Evolutionary conservation across 2,113 vertebrate genomes (phyloP).

Genomic region (Pionites leucogaster): DNA sequence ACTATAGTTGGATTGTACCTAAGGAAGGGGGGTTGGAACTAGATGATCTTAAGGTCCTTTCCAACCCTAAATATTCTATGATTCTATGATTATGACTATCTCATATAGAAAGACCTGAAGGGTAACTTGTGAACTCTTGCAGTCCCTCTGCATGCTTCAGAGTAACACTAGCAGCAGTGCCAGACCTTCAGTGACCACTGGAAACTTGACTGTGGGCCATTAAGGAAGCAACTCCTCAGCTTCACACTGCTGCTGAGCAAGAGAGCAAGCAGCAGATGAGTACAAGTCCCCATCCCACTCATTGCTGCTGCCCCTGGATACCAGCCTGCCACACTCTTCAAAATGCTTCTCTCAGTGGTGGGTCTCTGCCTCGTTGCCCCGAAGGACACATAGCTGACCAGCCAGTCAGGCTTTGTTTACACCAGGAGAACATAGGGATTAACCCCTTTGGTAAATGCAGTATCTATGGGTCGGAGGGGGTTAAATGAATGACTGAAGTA

Average conservation of each 20-base stretch:
- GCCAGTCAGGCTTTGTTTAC: not conserved
- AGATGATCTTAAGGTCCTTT: no score
- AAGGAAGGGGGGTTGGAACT: not conserved
- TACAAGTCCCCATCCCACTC: accelerated
- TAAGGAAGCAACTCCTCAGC: not conserved
- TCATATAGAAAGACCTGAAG: not conserved
- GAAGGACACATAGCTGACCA: not conserved
- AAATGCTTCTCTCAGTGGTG: accelerated
- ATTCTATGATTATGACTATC: no score
- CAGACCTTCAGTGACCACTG: not conserved
- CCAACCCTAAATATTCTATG: no score
- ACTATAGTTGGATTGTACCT: not conserved
- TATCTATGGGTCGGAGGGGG: not conserved
- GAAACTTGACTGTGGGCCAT: not conserved
- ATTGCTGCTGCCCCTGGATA: not conserved
- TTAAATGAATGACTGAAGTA: not conserved
- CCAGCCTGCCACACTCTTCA: not conserved
- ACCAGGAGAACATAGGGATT: not conserved
- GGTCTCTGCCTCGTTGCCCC: not conserved
- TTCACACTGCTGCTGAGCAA: accelerated
- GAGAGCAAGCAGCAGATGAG: not conserved
- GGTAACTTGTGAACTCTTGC: not conserved
- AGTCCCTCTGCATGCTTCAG: not conserved
- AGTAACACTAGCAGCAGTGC: not conserved
- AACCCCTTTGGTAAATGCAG: not conserved